Evolutionary conservation across 1,140 invertebrate genomes (phyloP), one percentile per base, ranked within the genome.

Genomic region (Teleopsis dalmanni): DNA sequence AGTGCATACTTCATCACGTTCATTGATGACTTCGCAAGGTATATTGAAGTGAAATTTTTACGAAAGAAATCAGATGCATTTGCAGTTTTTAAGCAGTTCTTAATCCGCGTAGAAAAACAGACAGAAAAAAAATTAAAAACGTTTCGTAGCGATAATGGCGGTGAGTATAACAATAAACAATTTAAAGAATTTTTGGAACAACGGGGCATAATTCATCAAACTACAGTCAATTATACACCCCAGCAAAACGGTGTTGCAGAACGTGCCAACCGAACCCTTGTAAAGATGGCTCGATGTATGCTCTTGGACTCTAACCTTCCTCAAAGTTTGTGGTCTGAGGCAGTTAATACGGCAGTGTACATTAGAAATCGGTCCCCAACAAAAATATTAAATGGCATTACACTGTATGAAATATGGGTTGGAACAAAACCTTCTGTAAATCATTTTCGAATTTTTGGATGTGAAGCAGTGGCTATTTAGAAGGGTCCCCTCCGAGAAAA

Each of bases 321-420:
- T 6, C 16, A 46, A 34, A 35, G 47, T 14, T 58, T 72, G 27
- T 78, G 75, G 75, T 65, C 65, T 4, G 74, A 78, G 60, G 72
- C 73, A 6, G 52, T 72, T 0, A 59, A 63, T 33, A 73, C 65
- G 10, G 47, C 52, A 4, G 35, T 34, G n/a, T 50, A 40, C 27
- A 41, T 53, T 4, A 27, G 36, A 16, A 53, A 57, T 47, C 26
- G 51, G 27, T 44, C 47, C 4, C 38, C 42, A 13, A 38, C 45
- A 22, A 44, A 34, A 16, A 8, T 40, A 11, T 18, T 53, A 14
- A 40, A 45, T 18, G 36, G 49, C 35, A 46, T 13, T 23, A 49
- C 51, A 11, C 51, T 47, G 26, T 48, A 37, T 27, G 31, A 48
- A 37, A 31, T 13, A 8, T 47, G 37, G 45, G 22, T 11, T 11